Evolutionary conservation across 2,888 invertebrate genomes (phyloP).

Genomic region (Ochropleura leucogaster): DNA sequence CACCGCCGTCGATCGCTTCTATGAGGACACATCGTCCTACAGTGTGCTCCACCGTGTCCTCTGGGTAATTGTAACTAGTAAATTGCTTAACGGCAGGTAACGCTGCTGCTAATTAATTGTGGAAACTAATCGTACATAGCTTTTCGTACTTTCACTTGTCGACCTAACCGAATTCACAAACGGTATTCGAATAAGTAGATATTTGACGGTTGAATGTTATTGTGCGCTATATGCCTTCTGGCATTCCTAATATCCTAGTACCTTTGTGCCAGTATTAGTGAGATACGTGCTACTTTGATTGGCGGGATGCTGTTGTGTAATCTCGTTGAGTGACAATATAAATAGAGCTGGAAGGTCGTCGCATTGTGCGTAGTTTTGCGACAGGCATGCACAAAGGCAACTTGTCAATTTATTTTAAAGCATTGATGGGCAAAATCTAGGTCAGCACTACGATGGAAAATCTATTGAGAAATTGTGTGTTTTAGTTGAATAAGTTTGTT

Average conservation of each 20-base stretch:
- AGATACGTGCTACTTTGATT: slow-evolving; percentile 52
- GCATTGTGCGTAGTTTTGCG: slow-evolving; percentile 41
- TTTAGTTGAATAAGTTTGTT: not conserved
- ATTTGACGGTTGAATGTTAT: not conserved
- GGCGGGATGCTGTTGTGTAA: slow-evolving; percentile 49
- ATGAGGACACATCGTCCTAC: too few species aligned
- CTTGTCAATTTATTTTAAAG: slow-evolving; percentile 17
- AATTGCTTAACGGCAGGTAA: not conserved
- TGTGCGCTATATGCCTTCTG: slow-evolving; percentile 26
- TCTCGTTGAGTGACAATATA: slow-evolving; percentile 55
- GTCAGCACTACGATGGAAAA: slow-evolving; percentile 13
- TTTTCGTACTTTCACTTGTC: not conserved
- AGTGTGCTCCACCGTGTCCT: too few species aligned
- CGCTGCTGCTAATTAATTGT: not conserved
- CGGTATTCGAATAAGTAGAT: not conserved
- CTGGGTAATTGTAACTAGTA: not conserved
- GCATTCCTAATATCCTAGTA: not conserved
- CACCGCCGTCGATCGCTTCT: too few species aligned
- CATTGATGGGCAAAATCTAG: slow-evolving; percentile 9
- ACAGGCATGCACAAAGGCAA: slow-evolving; percentile 9
- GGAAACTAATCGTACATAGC: not conserved
- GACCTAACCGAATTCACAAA: not conserved
- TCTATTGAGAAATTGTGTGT: not conserved
- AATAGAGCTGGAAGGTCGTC: slow-evolving; percentile 56
- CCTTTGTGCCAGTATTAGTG: slow-evolving; percentile 28